Conservation (phyloP, 2,113 vertebrate genomes). For the Ascaphus truei region DNA sequence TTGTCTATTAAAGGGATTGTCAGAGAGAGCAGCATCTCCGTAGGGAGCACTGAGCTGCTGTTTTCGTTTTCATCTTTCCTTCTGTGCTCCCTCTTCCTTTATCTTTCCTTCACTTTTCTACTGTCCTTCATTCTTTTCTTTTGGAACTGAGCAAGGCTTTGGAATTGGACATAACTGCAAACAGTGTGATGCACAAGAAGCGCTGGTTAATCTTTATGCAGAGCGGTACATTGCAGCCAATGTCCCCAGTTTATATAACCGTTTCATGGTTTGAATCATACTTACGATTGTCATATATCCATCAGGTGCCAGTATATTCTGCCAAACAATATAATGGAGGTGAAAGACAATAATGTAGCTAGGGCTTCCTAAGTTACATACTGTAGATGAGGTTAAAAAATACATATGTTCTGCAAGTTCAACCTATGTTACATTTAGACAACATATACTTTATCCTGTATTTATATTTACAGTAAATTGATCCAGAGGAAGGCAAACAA, state of each 20-base stretch:
- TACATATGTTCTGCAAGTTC: too few species aligned
- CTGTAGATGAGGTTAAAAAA: too few species aligned
- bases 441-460: too few species aligned
- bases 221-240: neutral
- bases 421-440: too few species aligned
- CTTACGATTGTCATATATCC: slow-evolving; percentile 7
- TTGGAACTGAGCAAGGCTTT: neutral
- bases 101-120: fast-evolving
- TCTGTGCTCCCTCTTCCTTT: neutral
- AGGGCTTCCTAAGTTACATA: too few species aligned
- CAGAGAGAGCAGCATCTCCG: neutral
- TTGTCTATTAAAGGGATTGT: neutral
- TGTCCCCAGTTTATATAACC: neutral
- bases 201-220: neutral
- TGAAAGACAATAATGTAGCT: neutral
- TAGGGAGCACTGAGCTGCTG: neutral
- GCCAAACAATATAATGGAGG: neutral
- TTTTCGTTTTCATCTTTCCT: neutral
- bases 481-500: too few species aligned
- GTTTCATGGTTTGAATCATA: neutral
- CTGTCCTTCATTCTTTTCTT: neutral
- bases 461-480: too few species aligned
- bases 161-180: neutral
- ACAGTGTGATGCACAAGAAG: neutral
- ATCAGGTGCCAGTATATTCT: neutral